Evolutionary conservation across 2,888 invertebrate species (phyloP).

Genomic region (Rhyacophila evoluta): DNA sequence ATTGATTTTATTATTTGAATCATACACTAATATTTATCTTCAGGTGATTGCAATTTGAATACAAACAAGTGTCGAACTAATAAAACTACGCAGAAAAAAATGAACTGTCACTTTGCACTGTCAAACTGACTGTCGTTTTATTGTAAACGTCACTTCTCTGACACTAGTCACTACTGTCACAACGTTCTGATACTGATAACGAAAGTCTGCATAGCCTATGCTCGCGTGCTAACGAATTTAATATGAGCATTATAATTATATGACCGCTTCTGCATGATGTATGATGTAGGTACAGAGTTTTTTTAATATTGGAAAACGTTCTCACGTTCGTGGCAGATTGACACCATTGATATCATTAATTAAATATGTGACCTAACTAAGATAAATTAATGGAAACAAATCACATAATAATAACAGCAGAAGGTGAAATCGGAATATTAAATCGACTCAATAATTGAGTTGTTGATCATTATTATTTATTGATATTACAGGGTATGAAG

Average conservation of each 20-base stretch:
- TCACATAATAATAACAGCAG: too few species aligned
- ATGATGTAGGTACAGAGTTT: not conserved
- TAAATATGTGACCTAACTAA: too few species aligned
- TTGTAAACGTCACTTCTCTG: constrained; percentile 12
- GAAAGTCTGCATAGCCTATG: not conserved
- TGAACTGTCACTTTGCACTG: not conserved
- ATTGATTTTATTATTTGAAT: too few species aligned
- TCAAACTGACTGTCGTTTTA: not conserved
- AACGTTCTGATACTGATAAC: not conserved
- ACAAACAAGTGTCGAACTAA: not conserved
- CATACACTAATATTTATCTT: too few species aligned
- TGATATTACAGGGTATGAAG: too few species aligned
- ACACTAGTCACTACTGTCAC: not conserved
- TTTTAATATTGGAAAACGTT: not conserved
- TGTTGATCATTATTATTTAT: too few species aligned
- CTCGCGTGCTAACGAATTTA: not conserved
- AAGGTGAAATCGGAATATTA: too few species aligned
- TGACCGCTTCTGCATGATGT: not conserved
- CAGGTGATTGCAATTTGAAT: too few species aligned
- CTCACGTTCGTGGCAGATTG: not conserved
- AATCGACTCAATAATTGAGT: too few species aligned
- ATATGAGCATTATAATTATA: not conserved
- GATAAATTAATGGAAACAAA: too few species aligned
- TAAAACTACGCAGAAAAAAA: not conserved
- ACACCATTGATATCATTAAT: too few species aligned